These are phyloP conservation scores for Silurus lanzhouensis DNA, from an alignment of 2,797 vertebrate species.

Conservation along the genomic window DNA sequence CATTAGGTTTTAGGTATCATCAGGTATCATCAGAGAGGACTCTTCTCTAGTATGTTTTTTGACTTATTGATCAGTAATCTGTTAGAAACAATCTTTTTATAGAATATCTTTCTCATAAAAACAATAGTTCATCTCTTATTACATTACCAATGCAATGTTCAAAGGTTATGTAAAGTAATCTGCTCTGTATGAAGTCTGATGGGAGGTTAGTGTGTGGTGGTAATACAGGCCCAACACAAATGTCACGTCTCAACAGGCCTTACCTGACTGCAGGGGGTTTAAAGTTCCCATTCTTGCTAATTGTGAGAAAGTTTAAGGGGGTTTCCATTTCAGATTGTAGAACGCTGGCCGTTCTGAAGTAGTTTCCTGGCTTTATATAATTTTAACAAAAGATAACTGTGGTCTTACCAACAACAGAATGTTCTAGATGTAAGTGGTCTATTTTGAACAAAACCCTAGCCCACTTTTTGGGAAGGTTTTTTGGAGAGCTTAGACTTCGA, in stretches of 20 bases:
- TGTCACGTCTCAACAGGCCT: background rate
- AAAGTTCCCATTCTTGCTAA: constrained; percentile 7
- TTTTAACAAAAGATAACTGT: constrained; percentile 34
- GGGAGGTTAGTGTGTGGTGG: background rate
- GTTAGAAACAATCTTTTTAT: background rate
- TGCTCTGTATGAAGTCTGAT: constrained; percentile 17
- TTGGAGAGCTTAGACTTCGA: constrained; percentile 36
- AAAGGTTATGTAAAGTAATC: background rate
- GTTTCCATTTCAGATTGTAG: constrained; percentile 25
- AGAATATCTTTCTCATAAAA: background rate
- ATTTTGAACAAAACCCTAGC: constrained; percentile 45
- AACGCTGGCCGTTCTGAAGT: constrained; percentile 38
- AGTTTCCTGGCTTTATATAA: constrained; percentile 44
- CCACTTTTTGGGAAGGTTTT: constrained; percentile 16
- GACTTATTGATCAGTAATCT: background rate
- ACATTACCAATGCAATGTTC: background rate
- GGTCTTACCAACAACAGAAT: constrained; percentile 50
- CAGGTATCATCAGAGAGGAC: no score
- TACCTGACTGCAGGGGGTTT: constrained; percentile 17
- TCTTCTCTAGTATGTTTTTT: constrained; percentile 1
- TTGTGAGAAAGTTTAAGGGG: constrained; percentile 25
- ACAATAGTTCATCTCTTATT: background rate
- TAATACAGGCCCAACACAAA: background rate
- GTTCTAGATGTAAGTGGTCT: constrained; percentile 43
- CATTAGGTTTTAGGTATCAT: background rate